These are phyloP conservation scores for Patella pellucida DNA, from an alignment of 2,888 invertebrate genomes.

Conservation along the genomic window DNA sequence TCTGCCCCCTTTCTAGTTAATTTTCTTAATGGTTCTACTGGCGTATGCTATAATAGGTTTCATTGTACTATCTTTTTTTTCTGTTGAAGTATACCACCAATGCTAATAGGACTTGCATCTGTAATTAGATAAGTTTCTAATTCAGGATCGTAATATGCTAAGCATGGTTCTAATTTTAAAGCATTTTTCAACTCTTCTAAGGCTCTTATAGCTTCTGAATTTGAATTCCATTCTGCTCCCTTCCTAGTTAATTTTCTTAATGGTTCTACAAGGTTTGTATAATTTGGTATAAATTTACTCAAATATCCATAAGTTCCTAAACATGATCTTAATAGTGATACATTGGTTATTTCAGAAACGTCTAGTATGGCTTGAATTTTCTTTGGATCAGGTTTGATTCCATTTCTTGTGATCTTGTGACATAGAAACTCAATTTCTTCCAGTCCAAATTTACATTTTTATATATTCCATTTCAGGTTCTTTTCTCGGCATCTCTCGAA, in stretches of 20 bases:
- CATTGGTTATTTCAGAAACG: neutral
- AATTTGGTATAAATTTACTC: neutral
- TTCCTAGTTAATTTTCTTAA: constrained; percentile 15
- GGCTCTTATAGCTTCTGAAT: constrained; percentile 24
- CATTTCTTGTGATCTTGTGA: neutral
- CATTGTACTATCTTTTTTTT: too few species aligned
- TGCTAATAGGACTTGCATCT: too few species aligned
- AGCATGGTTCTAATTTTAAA: constrained; percentile 32
- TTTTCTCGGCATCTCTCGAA: neutral
- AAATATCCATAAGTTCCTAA: neutral
- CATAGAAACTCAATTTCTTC: neutral
- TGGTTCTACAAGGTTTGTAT: neutral
- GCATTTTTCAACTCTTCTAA: constrained; percentile 39
- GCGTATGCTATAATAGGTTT: too few species aligned
- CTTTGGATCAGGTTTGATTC: neutral
- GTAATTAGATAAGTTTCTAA: constrained; percentile 41
- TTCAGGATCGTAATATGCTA: constrained; percentile 41
- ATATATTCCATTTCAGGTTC: neutral
- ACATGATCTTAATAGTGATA: neutral
- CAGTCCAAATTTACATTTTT: neutral
- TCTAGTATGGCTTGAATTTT: neutral
- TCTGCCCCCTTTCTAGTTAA: constrained; percentile 19
- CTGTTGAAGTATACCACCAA: too few species aligned
- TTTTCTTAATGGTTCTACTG: neutral
- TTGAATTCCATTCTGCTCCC: constrained; percentile 37